Percentiles rank a stretch among this genome's conserved stretches.
Evolutionary conservation across 2,888 invertebrate species (phyloP).

Genomic region (Diogma glabrata): DNA sequence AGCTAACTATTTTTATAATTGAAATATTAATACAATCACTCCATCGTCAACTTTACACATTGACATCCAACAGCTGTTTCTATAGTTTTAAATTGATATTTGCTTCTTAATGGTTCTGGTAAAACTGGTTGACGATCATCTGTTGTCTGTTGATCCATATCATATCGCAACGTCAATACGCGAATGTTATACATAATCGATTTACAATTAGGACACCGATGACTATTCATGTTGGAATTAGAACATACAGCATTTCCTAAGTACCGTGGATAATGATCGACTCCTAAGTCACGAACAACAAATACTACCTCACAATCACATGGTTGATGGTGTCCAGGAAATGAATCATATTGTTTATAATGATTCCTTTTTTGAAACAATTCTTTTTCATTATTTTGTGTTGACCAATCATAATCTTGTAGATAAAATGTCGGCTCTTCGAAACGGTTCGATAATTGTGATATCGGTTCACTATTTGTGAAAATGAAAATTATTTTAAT

Average conservation of each 20-base stretch:
- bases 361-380: neutral
- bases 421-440: neutral
- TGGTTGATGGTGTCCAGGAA: no score
- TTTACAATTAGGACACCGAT: constrained; percentile 28
- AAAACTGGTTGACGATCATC: constrained; percentile 24
- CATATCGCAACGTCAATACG: constrained; percentile 26
- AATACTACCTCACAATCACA: constrained; percentile 21
- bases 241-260: constrained; percentile 32
- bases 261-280: constrained; percentile 31
- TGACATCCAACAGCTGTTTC: constrained; percentile 35
- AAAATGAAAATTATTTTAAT: neutral
- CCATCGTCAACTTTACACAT: no score
- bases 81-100: constrained; percentile 32
- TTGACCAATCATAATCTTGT: constrained; percentile 2
- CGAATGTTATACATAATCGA: constrained; percentile 34
- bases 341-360: constrained; percentile 1
- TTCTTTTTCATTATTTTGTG: neutral
- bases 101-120: constrained; percentile 24
- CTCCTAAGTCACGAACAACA: constrained; percentile 30
- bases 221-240: constrained; percentile 14
- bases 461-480: no score
- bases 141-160: constrained; percentile 22
- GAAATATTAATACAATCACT: no score
- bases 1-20: no score
- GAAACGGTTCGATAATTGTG: neutral